Evolutionary conservation across 2,113 vertebrate species (phyloP), one percentile per base, ranked within the genome.

Genomic region (Callocephalon fimbriatum): DNA sequence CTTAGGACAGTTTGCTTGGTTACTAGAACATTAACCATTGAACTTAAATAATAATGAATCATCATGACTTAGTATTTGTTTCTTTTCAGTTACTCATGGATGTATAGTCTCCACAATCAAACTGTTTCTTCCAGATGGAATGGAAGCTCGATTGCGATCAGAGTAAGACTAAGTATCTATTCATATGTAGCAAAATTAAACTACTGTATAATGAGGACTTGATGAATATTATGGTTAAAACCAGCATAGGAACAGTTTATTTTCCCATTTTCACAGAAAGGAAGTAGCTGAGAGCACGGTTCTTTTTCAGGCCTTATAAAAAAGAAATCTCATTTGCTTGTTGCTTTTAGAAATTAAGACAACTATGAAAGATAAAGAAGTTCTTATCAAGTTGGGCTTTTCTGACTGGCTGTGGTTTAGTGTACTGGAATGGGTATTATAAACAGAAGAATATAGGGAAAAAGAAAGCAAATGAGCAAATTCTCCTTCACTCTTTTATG

Each of bases 51-150:
- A 35, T 62, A 61, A 62, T 3, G 3, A 27, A 37, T 67, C 31
- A 37, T 40, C 23, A 59, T 90, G 86, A 92, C 70, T 62, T 91
- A 88, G 17, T 95, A 19, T 97, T 94, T 98, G 44, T 98, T 95
- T 98, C 92, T 98, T 98, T 97, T 58, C 96, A 99, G 99, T 99
- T 95, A 99, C 99, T 95, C 99, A 99, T 98, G 99, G 99, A 97
- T 99, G 99, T 98, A 99, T 99, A 98, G 99, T 99, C 97, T 99
- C 99, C 86, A 99, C 99, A 95, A 98, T 99, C 98, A 99, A 99
- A 98, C 99, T 99, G 91, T 99, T 99, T 98, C 99, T 99, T 96
- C 99, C 99, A 96, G 99, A 99, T 98, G 99, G 99, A 97, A 99
- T 99, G 99, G 99, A 99, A 98, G 99, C 99, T 84, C 98, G 99